Evolutionary conservation across 2,888 invertebrate genomes (phyloP).

Genomic region (Xanthia togata): DNA sequence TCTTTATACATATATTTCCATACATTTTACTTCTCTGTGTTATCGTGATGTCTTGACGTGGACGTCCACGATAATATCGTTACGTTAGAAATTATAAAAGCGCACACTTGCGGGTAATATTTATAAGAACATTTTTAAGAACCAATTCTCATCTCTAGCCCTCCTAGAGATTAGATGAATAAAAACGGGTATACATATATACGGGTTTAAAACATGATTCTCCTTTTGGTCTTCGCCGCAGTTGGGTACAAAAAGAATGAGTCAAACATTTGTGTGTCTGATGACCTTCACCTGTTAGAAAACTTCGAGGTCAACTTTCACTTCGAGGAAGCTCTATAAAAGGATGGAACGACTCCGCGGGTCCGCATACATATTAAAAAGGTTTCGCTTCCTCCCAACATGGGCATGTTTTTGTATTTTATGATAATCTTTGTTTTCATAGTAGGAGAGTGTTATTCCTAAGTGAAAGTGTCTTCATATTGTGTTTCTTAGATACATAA

Average conservation of each 20-base stretch:
- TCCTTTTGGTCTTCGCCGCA: background rate
- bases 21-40: too few species aligned
- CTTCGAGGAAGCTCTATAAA: slow-evolving; percentile 56
- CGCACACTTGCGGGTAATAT: too few species aligned
- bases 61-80: too few species aligned
- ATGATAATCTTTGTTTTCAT: slow-evolving; percentile 43
- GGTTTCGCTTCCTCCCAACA: slow-evolving; percentile 50
- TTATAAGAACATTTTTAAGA: too few species aligned
- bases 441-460: background rate
- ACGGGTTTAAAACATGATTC: background rate
- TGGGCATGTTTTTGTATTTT: slow-evolving; percentile 50
- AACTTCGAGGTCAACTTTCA: slow-evolving; percentile 63
- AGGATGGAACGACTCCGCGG: slow-evolving; percentile 56
- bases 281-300: slow-evolving; percentile 49
- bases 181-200: too few species aligned
- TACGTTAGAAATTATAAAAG: too few species aligned
- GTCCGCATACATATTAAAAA: slow-evolving; percentile 61
- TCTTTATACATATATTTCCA: too few species aligned
- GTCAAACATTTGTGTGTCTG: slow-evolving; percentile 19
- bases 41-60: too few species aligned
- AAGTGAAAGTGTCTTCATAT: slow-evolving; percentile 24
- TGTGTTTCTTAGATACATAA: background rate
- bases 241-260: slow-evolving; percentile 5
- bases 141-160: too few species aligned
- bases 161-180: too few species aligned